Evolutionary conservation across 2,113 vertebrate genomes (phyloP).

Genomic region (Ptilonorhynchus violaceus): DNA sequence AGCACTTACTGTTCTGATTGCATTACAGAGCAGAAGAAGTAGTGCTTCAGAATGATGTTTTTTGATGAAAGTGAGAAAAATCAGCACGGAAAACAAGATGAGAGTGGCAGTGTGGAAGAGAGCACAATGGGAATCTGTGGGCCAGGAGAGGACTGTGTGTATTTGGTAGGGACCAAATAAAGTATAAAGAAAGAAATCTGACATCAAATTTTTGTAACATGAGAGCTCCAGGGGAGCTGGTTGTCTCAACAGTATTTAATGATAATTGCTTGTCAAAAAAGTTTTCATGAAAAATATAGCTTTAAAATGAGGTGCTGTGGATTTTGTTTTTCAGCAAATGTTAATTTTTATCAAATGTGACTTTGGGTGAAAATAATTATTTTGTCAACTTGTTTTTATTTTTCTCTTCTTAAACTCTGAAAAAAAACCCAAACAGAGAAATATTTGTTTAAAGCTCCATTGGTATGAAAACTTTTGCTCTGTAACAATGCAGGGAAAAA

Average conservation of each 20-base stretch:
- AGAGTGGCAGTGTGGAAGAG: background rate
- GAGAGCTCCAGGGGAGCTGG: background rate
- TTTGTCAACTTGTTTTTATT: background rate
- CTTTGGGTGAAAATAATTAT: background rate
- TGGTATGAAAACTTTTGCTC: background rate
- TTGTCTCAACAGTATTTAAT: background rate
- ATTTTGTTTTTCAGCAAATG: background rate
- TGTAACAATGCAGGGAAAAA: background rate
- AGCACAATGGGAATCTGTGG: background rate
- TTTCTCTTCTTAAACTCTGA: background rate
- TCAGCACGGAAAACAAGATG: background rate
- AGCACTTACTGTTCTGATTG: background rate
- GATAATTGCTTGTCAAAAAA: background rate
- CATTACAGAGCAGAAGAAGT: background rate
- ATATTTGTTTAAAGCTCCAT: background rate
- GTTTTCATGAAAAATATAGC: fast-evolving
- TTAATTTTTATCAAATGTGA: background rate
- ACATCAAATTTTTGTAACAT: background rate
- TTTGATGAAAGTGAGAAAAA: background rate
- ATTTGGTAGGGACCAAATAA: background rate
- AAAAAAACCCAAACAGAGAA: background rate
- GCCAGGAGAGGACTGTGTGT: background rate
- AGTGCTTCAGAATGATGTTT: background rate
- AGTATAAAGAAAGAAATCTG: background rate
- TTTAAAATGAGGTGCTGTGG: background rate